phyloP scores from a whole-genome alignment of 2,113 vertebrate species.

The Cercocebus atys region DNA sequence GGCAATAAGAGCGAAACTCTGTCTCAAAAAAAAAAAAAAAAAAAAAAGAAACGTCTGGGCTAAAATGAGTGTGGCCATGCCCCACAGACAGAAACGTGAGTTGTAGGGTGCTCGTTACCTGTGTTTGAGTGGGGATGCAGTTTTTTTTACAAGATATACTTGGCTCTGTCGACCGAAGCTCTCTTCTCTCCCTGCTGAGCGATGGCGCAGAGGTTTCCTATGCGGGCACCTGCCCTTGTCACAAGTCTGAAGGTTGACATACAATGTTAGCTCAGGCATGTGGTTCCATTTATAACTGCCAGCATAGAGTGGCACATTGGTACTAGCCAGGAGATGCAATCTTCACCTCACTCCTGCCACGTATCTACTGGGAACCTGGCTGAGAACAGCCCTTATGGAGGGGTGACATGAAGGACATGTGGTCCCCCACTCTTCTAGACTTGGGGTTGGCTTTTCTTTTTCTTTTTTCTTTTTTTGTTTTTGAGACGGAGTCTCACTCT shows the following conservation, averaged over 20 bases:
- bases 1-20: no score
- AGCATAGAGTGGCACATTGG: rapidly evolving
- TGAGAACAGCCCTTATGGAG: not conserved
- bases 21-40: no score
- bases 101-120: not conserved
- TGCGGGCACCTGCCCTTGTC: not conserved
- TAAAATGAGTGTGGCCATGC: not conserved
- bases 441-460: not conserved
- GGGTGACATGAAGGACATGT: not conserved
- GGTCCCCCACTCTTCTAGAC: not conserved
- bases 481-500: no score
- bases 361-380: not conserved
- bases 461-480: no score
- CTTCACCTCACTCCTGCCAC: not conserved
- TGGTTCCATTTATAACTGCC: not conserved
- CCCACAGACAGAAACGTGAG: not conserved
- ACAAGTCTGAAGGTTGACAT: not conserved
- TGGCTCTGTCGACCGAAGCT: not conserved
- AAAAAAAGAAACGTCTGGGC: not conserved
- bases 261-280: not conserved
- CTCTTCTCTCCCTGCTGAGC: not conserved
- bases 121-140: not conserved
- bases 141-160: not conserved
- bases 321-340: not conserved
- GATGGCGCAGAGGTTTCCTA: not conserved